A percentile compares a stretch with the other conserved stretches of the same genome.
Evolutionary conservation across 2,113 vertebrate species (phyloP).

Genomic region (Burhinus oedicnemus): DNA sequence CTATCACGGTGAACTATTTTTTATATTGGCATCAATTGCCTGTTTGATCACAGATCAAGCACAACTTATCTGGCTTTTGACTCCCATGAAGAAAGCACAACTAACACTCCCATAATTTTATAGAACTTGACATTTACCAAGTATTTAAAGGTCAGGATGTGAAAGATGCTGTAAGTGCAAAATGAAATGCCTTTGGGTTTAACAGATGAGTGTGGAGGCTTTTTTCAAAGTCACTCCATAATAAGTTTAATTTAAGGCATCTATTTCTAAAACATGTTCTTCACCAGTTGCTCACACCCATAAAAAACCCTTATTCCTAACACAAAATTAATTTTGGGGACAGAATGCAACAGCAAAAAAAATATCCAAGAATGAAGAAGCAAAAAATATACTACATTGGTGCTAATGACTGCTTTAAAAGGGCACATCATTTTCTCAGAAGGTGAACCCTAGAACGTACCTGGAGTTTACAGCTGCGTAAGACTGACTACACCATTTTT

Average conservation of each 20-base stretch:
- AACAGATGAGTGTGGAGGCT: constrained; percentile 12
- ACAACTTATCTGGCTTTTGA: constrained; percentile 3
- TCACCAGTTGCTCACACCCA: not conserved
- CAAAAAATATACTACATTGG: not conserved
- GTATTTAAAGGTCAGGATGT: constrained; percentile 47
- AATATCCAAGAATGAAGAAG: not conserved
- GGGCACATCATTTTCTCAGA: not conserved
- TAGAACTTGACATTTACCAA: constrained; percentile 21
- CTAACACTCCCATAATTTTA: not conserved
- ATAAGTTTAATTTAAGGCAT: constrained; percentile 20
- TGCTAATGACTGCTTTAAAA: not conserved
- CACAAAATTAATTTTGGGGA: not conserved
- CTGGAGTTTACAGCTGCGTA: not conserved
- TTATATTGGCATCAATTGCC: constrained; percentile 2
- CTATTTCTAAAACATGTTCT: constrained; percentile 30
- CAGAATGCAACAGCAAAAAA: not conserved
- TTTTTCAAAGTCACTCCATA: constrained; percentile 7
- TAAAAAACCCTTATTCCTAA: not conserved
- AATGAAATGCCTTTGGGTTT: constrained; percentile 6
- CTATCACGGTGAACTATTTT: not conserved
- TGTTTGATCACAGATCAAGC: constrained; percentile 48
- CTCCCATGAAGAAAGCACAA: not conserved
- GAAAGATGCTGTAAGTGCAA: constrained; percentile 24
- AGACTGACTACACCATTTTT: not conserved
- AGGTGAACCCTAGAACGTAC: not conserved